These are phyloP conservation scores for Halcyon malimbica DNA, from an alignment of 2,113 vertebrate genomes.

Conservation along the genomic window DNA sequence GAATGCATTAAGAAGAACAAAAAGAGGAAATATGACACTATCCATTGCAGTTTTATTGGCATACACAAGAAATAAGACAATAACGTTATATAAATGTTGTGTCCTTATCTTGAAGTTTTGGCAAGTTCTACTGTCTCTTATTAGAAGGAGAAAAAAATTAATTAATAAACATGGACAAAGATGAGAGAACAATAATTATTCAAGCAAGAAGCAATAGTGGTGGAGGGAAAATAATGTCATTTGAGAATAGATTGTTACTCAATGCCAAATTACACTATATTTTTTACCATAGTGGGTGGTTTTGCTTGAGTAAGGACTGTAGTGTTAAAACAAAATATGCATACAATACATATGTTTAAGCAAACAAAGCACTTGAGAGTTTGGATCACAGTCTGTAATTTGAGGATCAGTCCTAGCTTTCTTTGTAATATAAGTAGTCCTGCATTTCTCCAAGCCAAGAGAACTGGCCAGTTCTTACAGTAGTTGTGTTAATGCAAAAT, in stretches of 20 bases:
- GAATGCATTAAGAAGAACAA: not conserved
- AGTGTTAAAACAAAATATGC: not conserved
- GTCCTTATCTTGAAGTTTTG: not conserved
- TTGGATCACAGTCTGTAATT: not conserved
- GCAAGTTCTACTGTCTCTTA: not conserved
- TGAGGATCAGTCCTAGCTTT: not conserved
- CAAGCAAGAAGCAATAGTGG: not conserved
- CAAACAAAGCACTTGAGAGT: not conserved
- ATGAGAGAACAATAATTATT: not conserved
- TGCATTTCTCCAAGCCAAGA: not conserved
- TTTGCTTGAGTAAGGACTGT: not conserved
- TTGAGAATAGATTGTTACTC: not conserved
- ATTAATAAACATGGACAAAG: not conserved
- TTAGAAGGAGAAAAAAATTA: not conserved
- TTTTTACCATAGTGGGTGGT: not conserved
- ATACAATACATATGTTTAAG: not conserved
- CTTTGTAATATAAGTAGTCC: not conserved
- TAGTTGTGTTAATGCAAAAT: not conserved
- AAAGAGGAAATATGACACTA: not conserved
- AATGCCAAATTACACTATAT: not conserved
- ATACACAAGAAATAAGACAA: not conserved
- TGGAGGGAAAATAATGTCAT: not conserved
- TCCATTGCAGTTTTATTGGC: not conserved
- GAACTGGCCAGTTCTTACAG: not conserved
- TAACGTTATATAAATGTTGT: not conserved